phyloP scores from a whole-genome alignment of 2,113 vertebrate genomes.

The Mugil cephalus region DNA sequence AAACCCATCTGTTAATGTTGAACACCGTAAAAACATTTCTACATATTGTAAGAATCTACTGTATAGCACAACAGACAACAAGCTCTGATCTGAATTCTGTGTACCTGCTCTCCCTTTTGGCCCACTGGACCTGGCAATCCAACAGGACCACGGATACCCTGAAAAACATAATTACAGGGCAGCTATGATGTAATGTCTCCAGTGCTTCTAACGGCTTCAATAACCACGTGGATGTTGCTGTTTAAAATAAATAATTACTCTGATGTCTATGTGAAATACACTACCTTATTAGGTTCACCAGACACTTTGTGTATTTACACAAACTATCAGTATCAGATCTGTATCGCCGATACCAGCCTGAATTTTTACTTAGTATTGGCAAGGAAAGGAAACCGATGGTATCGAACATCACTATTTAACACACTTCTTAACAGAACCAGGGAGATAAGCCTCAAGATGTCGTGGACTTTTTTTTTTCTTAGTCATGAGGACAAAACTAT shows the following conservation, averaged over 20 bases:
- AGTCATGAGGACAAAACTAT: background rate
- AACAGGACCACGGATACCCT: constrained; percentile 84
- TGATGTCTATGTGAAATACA: no score
- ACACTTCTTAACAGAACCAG: constrained; percentile 2
- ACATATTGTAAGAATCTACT: background rate
- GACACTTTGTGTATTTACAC: no score
- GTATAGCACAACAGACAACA: background rate
- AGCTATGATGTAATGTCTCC: background rate
- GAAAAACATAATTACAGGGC: constrained; percentile 10
- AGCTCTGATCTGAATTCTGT: background rate
- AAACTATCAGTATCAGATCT: no score
- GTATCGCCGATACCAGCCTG: no score
- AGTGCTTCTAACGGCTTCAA: background rate
- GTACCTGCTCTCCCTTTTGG: constrained; percentile 88
- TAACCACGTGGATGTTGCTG: no score
- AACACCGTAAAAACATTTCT: background rate
- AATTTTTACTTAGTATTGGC: no score
- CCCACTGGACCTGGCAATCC: constrained; percentile 82
- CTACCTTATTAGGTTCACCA: no score
- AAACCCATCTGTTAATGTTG: background rate
- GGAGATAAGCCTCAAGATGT: no score
- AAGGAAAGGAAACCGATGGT: no score
- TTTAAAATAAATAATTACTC: no score
- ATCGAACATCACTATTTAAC: no score
- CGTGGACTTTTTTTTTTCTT: no score